Evolutionary conservation across 2,113 vertebrate genomes (phyloP).

Genomic region (Atractosteus spatula): DNA sequence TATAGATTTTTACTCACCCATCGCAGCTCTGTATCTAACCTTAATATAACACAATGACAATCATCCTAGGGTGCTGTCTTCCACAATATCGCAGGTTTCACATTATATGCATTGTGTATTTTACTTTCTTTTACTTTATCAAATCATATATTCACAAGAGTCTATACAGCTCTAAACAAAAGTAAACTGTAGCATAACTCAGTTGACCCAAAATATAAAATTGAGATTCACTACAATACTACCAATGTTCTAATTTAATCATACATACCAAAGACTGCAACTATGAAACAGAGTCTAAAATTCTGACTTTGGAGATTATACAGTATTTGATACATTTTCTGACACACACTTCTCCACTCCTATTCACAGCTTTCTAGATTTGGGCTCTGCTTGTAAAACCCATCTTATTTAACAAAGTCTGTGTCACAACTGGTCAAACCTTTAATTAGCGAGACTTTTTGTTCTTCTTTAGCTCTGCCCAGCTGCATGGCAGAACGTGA

Average conservation of each 20-base stretch:
- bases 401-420: too few relatives aligned
- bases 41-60: too few relatives aligned
- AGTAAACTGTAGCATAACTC: background rate
- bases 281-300: background rate
- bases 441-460: background rate
- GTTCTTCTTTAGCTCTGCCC: background rate
- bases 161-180: too few relatives aligned
- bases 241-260: background rate
- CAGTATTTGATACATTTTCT: background rate
- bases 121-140: too few relatives aligned
- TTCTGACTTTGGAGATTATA: background rate
- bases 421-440: too few relatives aligned
- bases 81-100: too few relatives aligned
- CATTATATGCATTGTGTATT: too few relatives aligned
- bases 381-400: too few relatives aligned
- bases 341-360: background rate
- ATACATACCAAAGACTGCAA: background rate
- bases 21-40: too few relatives aligned
- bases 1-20: background rate
- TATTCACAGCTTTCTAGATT: too few relatives aligned
- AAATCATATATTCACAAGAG: too few relatives aligned
- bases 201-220: background rate
- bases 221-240: constrained; percentile 1
- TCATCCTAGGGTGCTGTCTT: too few relatives aligned
- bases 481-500: constrained; percentile 5